phyloP scores from a whole-genome alignment of 2,888 invertebrate species.

The Brachyopa scutellaris region DNA sequence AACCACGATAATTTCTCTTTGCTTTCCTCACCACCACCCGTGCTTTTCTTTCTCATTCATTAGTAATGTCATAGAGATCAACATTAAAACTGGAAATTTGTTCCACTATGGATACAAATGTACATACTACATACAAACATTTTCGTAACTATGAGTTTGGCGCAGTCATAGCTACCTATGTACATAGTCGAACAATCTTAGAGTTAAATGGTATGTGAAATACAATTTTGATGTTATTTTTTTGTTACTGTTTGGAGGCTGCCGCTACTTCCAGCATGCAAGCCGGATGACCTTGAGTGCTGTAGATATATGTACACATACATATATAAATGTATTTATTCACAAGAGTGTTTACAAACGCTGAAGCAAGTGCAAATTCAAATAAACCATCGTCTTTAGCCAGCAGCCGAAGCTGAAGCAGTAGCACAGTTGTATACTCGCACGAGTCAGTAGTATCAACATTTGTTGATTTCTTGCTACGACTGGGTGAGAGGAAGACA shows the following conservation, averaged over 20 bases:
- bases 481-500: background rate
- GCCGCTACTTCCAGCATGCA: constrained; percentile 27
- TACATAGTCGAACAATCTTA: too few relatives aligned
- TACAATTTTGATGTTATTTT: constrained; percentile 18
- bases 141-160: constrained; percentile 7
- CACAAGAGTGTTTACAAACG: constrained; percentile 58
- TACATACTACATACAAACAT: background rate
- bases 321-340: constrained; percentile 28
- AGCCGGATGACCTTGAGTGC: constrained; percentile 63
- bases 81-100: constrained; percentile 38
- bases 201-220: constrained; percentile 39
- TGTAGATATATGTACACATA: background rate
- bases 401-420: background rate
- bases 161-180: constrained; percentile 18
- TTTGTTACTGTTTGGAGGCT: constrained; percentile 13
- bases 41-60: constrained; percentile 38
- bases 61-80: constrained; percentile 45
- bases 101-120: background rate
- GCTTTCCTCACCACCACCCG: background rate
- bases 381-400: constrained; percentile 47
- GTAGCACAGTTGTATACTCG: background rate
- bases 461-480: constrained; percentile 21
- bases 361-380: constrained; percentile 65
- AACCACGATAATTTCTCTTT: constrained; percentile 57
- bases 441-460: background rate